Evolutionary conservation across 2,888 invertebrate species (phyloP).

Genomic region (Chloromyia formosa): DNA sequence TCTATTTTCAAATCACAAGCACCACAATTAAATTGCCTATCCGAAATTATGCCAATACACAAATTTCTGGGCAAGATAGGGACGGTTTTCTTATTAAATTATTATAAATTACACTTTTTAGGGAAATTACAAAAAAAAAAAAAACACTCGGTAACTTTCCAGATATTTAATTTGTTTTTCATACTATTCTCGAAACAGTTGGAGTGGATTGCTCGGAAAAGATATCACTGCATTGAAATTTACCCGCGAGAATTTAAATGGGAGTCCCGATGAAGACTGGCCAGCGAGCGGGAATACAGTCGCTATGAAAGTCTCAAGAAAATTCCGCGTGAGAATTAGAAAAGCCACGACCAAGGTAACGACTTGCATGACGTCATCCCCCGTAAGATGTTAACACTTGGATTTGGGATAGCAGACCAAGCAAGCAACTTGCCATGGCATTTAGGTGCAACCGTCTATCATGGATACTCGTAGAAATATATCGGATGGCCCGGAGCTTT

Average conservation of each 20-base stretch:
- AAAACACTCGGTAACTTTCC: background rate
- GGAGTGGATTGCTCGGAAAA: background rate
- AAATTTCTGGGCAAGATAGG: background rate
- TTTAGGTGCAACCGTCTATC: background rate
- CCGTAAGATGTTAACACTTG: background rate
- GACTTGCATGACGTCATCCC: background rate
- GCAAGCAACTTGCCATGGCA: background rate
- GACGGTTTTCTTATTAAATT: too few species aligned
- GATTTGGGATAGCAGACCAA: background rate
- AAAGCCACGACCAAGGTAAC: background rate
- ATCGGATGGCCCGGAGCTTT: background rate
- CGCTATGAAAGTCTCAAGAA: background rate
- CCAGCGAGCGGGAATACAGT: background rate
- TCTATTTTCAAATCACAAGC: background rate
- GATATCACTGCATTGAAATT: background rate
- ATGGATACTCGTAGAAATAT: background rate
- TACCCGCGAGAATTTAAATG: background rate
- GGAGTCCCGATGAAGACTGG: background rate
- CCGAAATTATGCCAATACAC: background rate
- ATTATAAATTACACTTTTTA: too few species aligned
- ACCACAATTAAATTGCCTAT: background rate
- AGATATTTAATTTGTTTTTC: background rate
- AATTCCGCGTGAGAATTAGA: conserved; percentile 2
- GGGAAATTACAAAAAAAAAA: background rate
- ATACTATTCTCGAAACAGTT: too few species aligned